Conservation (phyloP, 2,888 invertebrate genomes). For the Plagodis dolabraria region DNA sequence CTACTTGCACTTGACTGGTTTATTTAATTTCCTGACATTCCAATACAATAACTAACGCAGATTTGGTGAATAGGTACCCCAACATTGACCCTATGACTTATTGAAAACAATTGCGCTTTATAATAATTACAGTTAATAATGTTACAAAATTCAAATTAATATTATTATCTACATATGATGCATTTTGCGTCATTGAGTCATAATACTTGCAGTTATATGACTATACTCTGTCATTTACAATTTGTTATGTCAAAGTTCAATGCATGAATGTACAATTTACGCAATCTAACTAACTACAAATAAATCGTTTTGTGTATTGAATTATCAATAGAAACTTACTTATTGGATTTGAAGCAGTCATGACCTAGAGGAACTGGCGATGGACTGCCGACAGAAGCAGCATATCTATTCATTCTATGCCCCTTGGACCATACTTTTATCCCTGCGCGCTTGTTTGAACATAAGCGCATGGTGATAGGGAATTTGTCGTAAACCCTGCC, state of each 20-base stretch:
- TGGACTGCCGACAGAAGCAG: too few relatives aligned
- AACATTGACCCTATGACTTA: background rate
- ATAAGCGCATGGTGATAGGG: too few relatives aligned
- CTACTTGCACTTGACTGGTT: too few relatives aligned
- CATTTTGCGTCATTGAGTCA: background rate
- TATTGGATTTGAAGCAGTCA: background rate
- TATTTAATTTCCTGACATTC: too few relatives aligned
- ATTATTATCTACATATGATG: background rate
- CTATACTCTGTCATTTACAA: background rate
- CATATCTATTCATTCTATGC: too few relatives aligned
- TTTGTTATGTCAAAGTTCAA: slow-evolving; percentile 1
- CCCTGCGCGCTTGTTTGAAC: too few relatives aligned
- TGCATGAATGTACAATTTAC: background rate
- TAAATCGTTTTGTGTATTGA: background rate
- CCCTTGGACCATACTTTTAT: too few relatives aligned
- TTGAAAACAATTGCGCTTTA: background rate
- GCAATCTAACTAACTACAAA: background rate
- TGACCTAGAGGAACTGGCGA: too few relatives aligned
- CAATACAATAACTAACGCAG: background rate
- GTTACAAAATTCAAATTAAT: background rate
- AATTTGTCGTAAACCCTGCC: too few relatives aligned
- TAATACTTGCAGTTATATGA: background rate
- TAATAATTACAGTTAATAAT: background rate
- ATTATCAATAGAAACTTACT: background rate
- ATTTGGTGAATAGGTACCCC: background rate